These are phyloP conservation scores for Nyctibius bracteatus DNA, from an alignment of 2,113 vertebrate species.

Conservation along the genomic window DNA sequence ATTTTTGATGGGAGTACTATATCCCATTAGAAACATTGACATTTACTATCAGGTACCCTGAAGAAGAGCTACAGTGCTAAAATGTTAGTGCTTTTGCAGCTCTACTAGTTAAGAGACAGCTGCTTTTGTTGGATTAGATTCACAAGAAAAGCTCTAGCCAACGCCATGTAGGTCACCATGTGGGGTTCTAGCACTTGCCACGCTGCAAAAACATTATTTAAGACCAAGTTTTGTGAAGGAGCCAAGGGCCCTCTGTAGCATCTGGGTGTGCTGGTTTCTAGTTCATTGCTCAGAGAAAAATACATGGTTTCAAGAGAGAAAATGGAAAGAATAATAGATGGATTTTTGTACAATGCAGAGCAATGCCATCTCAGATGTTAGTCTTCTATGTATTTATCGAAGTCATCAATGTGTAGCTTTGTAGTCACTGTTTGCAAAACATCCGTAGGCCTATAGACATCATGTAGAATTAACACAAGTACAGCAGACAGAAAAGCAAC, in stretches of 20 bases:
- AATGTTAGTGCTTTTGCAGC: slow-evolving; percentile 1
- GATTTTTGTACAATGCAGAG: background rate
- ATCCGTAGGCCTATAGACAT: background rate
- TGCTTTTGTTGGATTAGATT: slow-evolving; percentile 59
- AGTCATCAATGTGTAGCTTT: background rate
- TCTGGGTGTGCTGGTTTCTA: slow-evolving; percentile 29
- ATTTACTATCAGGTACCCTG: background rate
- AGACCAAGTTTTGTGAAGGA: background rate
- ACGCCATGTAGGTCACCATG: slow-evolving; percentile 44
- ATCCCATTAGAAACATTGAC: background rate
- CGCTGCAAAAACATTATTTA: slow-evolving; percentile 40
- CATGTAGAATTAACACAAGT: background rate
- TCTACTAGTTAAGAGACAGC: slow-evolving; percentile 30
- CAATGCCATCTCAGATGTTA: background rate
- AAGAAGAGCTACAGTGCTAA: background rate
- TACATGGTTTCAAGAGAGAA: slow-evolving; percentile 30
- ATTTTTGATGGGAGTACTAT: background rate
- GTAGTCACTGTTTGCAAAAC: background rate
- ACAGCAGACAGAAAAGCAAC: background rate
- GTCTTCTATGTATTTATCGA: background rate
- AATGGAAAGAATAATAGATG: background rate
- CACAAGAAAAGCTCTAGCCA: slow-evolving; percentile 18
- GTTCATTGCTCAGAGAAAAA: slow-evolving; percentile 29
- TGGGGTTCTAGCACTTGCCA: slow-evolving; percentile 23
- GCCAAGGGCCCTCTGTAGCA: slow-evolving; percentile 33